These are phyloP conservation scores for Oikopleura albicans DNA, from an alignment of 23 tunicate genomes.

Conservation along the genomic window DNA sequence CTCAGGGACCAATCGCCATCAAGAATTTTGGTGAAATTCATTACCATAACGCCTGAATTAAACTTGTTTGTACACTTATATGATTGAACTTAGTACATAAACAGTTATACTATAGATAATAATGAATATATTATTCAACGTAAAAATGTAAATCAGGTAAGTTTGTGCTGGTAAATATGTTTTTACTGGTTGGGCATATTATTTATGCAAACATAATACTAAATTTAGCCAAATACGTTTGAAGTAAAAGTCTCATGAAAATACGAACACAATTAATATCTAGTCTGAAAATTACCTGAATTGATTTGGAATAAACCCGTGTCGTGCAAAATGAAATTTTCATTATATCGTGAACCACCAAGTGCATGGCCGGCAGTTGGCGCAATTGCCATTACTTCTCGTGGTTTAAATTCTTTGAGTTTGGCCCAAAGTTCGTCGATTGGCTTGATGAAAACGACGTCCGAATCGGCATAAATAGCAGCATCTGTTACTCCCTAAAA, in stretches of 20 bases:
- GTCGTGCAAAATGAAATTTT: slow-evolving; percentile 38
- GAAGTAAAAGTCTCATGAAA: background rate
- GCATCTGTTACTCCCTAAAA: slow-evolving; percentile 30
- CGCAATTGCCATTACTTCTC: slow-evolving; percentile 61
- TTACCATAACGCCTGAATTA: slow-evolving; percentile 44
- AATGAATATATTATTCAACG: too few relatives aligned
- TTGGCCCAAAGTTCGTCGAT: slow-evolving; percentile 61
- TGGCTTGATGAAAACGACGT: slow-evolving; percentile 68
- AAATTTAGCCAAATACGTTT: too few relatives aligned
- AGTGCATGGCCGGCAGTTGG: slow-evolving; percentile 81
- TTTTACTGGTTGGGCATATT: too few relatives aligned
- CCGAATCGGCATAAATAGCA: slow-evolving; percentile 79
- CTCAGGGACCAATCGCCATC: slow-evolving; percentile 36
- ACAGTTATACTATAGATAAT: background rate
- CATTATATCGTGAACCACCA: slow-evolving; percentile 44
- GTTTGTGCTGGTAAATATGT: too few relatives aligned
- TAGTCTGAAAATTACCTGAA: too few relatives aligned
- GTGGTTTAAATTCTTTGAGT: slow-evolving; percentile 23
- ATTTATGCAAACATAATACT: too few relatives aligned
- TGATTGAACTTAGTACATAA: background rate
- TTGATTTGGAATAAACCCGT: slow-evolving; percentile 73
- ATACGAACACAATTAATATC: slow-evolving; percentile 26
- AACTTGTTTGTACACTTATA: background rate
- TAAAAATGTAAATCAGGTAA: too few relatives aligned
- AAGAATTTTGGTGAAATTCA: slow-evolving; percentile 66